Conservation (phyloP, 2,888 invertebrate genomes). For the Exephanes ischioxanthus region DNA sequence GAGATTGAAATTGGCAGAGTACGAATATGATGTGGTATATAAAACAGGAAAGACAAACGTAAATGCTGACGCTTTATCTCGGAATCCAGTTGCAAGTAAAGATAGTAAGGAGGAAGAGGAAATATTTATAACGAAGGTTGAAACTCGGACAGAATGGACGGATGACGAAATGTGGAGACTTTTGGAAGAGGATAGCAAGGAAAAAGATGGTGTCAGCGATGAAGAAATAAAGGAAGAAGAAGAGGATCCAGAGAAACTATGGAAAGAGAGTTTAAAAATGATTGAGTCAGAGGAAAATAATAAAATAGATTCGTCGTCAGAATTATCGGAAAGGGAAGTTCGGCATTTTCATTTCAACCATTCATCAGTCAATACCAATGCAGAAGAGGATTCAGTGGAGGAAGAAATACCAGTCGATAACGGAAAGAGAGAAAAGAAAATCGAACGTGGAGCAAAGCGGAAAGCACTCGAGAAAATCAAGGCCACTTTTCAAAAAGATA, state of each 20-base stretch:
- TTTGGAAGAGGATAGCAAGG: no score
- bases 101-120: constrained; percentile 30
- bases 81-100: constrained; percentile 19
- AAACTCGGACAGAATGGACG: neutral
- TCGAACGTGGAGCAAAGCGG: no score
- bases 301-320: neutral
- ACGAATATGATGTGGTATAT: constrained; percentile 69
- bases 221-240: neutral
- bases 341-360: no score
- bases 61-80: constrained; percentile 11
- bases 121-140: neutral
- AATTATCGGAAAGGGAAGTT: neutral
- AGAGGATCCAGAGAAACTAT: neutral
- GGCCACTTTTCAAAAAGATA: no score
- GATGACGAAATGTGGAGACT: neutral
- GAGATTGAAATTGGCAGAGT: constrained; percentile 75
- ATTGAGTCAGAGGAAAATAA: neutral
- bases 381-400: no score
- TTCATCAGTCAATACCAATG: neutral
- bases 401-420: no score
- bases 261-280: neutral
- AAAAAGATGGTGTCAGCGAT: neutral
- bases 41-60: constrained; percentile 3
- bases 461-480: no score
- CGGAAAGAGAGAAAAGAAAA: rapidly evolving